Evolutionary conservation across 37 sponge, comb jelly and placozoan genomes (phyloP).

Genomic region (Cladorhizidae sp.): DNA sequence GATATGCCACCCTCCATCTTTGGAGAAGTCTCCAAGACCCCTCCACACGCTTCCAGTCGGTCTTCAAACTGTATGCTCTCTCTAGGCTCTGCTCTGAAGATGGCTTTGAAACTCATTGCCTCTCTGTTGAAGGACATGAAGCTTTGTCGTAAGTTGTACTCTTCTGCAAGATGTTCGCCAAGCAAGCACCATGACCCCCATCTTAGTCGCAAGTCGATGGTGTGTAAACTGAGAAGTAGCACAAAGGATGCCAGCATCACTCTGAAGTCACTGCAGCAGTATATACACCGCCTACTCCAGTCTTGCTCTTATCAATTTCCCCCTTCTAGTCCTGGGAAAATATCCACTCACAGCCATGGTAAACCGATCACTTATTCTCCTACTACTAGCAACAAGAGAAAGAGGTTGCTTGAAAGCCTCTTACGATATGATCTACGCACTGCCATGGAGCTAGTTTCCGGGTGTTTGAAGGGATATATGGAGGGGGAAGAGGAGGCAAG

Average conservation of each 20-base stretch:
- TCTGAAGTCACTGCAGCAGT: background rate
- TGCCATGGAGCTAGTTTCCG: background rate
- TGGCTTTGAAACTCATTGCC: background rate
- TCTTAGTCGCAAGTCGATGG: background rate
- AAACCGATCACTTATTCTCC: constrained; percentile 43
- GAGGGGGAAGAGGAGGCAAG: too few relatives aligned
- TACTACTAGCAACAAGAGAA: background rate
- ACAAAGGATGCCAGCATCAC: background rate
- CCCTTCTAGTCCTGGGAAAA: background rate
- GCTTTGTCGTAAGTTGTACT: background rate
- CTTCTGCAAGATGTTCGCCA: background rate
- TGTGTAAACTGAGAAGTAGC: background rate
- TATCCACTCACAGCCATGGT: background rate
- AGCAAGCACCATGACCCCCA: background rate
- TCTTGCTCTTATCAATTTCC: background rate
- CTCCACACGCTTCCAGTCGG: background rate
- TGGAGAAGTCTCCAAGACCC: background rate
- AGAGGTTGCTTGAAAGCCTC: background rate
- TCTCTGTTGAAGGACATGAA: constrained; percentile 3
- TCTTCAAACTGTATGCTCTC: background rate
- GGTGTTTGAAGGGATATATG: background rate
- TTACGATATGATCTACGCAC: constrained; percentile 17
- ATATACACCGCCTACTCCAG: background rate
- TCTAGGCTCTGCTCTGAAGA: background rate
- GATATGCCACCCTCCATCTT: background rate